Conservation (phyloP, 2,888 invertebrate species). For the Glyphotaelius pellucidus region DNA sequence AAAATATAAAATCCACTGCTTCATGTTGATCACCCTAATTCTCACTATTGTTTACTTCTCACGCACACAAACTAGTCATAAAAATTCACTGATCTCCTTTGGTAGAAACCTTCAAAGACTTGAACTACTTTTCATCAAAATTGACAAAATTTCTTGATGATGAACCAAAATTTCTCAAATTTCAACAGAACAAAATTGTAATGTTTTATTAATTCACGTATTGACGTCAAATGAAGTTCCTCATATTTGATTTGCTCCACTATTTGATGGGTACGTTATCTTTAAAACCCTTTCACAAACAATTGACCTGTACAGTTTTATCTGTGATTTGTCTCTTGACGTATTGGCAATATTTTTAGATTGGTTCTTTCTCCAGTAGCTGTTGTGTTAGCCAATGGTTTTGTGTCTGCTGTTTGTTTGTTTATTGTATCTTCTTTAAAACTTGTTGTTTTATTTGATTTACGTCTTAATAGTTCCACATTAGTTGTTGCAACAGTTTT, state of each 20-base stretch:
- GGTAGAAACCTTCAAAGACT: not conserved
- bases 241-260: not conserved
- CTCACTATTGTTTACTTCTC: not conserved
- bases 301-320: not conserved
- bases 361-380: not conserved
- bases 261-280: not conserved
- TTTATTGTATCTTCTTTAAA: not conserved
- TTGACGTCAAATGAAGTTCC: not conserved
- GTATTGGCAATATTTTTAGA: not conserved
- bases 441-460: not conserved
- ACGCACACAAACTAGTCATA: not conserved
- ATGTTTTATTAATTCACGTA: not conserved
- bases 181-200: not conserved
- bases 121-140: not conserved
- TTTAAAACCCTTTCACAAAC: not conserved
- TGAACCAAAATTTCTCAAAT: not conserved
- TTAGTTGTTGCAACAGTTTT: not conserved
- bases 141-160: not conserved
- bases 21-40: conserved; percentile 7
- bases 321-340: not conserved
- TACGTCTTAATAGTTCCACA: not conserved
- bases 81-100: not conserved
- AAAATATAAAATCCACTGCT: not conserved
- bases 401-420: not conserved
- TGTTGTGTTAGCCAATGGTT: not conserved